Conservation (phyloP, 2,113 vertebrate genomes). For the Argyrosomus japonicus region DNA sequence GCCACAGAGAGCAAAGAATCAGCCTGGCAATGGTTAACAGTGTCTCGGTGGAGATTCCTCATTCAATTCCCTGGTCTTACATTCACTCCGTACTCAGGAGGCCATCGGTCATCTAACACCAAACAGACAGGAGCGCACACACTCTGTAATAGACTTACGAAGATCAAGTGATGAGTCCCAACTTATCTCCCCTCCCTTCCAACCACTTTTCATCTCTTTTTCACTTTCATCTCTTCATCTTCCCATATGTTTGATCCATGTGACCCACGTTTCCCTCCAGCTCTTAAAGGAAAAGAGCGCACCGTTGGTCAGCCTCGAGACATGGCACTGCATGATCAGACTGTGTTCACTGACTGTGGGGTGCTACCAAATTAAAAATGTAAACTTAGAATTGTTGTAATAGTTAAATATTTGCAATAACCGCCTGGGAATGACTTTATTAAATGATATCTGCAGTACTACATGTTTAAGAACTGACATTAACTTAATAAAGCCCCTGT, state of each 20-base stretch:
- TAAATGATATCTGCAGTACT: background rate
- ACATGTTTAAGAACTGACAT: no score
- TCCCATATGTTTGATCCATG: constrained; percentile 21
- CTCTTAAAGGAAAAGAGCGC: background rate
- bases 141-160: constrained; percentile 15
- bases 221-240: constrained; percentile 42
- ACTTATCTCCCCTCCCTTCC: constrained; percentile 18
- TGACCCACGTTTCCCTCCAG: constrained; percentile 15
- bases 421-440: background rate
- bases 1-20: constrained; percentile 43
- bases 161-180: constrained; percentile 28
- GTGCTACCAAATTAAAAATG: background rate
- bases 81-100: constrained; percentile 13
- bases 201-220: constrained; percentile 32
- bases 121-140: constrained; percentile 27
- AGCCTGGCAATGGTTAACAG: constrained; percentile 69
- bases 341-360: background rate
- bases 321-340: background rate
- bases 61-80: constrained; percentile 45
- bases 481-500: no score
- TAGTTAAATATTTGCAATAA: background rate
- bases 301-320: background rate
- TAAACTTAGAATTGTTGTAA: background rate
- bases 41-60: constrained; percentile 52
- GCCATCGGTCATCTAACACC: constrained; percentile 47